Evolutionary conservation across 2,888 invertebrate species (phyloP).

Genomic region (Ophion costatus): DNA sequence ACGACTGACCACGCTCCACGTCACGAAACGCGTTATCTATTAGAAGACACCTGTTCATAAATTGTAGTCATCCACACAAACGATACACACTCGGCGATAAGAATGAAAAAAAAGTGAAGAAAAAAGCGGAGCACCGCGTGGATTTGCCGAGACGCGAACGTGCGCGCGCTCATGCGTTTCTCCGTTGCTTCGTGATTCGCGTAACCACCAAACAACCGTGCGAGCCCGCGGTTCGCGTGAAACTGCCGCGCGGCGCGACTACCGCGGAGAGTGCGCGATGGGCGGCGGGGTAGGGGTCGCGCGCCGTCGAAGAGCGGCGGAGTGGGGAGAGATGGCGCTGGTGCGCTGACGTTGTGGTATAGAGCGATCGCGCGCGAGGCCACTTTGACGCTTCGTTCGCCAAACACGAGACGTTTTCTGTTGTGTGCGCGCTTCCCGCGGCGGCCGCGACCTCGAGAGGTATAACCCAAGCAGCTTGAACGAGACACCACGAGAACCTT

Average conservation of each 20-base stretch:
- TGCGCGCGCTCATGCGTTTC: conserved; percentile 1
- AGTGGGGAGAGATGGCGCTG: conserved; percentile 30
- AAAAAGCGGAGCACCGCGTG: not conserved
- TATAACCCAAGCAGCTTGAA: conserved; percentile 11
- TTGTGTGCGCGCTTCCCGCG: conserved; percentile 22
- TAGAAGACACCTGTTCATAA: conserved; percentile 34
- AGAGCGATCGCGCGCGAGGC: conserved; percentile 42
- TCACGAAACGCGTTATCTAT: conserved; percentile 9
- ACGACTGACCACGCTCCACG: conserved; percentile 3
- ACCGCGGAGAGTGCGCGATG: conserved; percentile 5
- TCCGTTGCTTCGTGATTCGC: conserved; percentile 18
- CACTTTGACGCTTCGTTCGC: conserved; percentile 54
- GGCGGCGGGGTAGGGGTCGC: not conserved
- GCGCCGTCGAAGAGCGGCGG: not conserved
- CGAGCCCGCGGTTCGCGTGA: conserved; percentile 47
- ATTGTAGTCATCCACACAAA: conserved; percentile 10
- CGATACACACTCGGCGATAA: not conserved
- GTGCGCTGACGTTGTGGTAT: conserved; percentile 21
- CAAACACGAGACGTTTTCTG: conserved; percentile 38
- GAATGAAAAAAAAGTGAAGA: not conserved
- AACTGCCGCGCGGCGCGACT: conserved; percentile 46
- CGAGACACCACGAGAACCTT: not conserved
- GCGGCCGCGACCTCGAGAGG: conserved; percentile 45
- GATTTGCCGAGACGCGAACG: conserved; percentile 22
- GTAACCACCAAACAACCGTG: conserved; percentile 42